A percentile compares a stretch with the other conserved stretches of the same genome.
Evolutionary conservation across 30 jellyfish, hydroid and myxozoan species (phyloP).

Genomic region (Sanderia malayensis): DNA sequence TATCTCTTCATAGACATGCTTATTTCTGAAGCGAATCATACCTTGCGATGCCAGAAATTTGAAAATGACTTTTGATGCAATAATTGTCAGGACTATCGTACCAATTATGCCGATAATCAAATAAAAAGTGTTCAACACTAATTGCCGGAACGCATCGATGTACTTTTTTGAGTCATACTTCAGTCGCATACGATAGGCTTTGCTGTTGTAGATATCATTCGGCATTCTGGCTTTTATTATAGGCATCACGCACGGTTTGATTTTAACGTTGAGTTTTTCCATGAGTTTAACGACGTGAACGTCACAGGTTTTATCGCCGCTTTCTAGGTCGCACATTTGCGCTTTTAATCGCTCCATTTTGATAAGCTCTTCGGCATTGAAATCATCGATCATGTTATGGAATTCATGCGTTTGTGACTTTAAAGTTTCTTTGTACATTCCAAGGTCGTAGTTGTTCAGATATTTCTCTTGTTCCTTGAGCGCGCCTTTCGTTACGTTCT

Average conservation of each 20-base stretch:
- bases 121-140: slow-evolving; percentile 20
- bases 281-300: slow-evolving; percentile 18
- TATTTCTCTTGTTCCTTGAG: slow-evolving; percentile 31
- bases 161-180: slow-evolving; percentile 35
- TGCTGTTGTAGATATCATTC: slow-evolving; percentile 40
- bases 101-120: slow-evolving; percentile 25
- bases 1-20: slow-evolving; percentile 28
- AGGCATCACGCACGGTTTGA: slow-evolving; percentile 51
- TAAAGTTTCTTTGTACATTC: slow-evolving; percentile 31
- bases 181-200: slow-evolving; percentile 44
- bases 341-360: slow-evolving; percentile 38
- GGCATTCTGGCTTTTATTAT: slow-evolving; percentile 54
- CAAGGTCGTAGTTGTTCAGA: slow-evolving; percentile 27
- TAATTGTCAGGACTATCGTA: slow-evolving; percentile 1
- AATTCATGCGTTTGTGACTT: slow-evolving; percentile 37
- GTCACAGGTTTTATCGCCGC: slow-evolving; percentile 5
- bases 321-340: slow-evolving; percentile 35
- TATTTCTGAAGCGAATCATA: slow-evolving; percentile 27
- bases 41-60: slow-evolving; percentile 26
- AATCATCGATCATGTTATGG: slow-evolving; percentile 33
- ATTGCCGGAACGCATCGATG: slow-evolving; percentile 25
- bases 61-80: slow-evolving; percentile 27
- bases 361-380: slow-evolving; percentile 41
- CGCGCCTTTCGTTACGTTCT: slow-evolving; percentile 24
- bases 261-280: slow-evolving; percentile 42